A percentile compares a stretch with the other conserved stretches of the same genome.
Evolutionary conservation across 2,113 vertebrate species (phyloP).

Genomic region (Taurulus bubalis): DNA sequence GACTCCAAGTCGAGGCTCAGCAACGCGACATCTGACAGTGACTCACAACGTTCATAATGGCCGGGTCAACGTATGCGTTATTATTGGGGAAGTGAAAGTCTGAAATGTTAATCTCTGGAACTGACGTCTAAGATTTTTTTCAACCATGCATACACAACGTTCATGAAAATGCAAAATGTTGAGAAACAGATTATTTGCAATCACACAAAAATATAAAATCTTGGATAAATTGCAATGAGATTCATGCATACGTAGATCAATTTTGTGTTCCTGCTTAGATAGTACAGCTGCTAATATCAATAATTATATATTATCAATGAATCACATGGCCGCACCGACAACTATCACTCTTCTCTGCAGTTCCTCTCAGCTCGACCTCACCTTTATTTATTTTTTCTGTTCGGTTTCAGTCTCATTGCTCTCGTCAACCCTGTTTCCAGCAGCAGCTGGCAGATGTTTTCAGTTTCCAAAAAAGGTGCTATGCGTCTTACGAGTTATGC

Average conservation of each 20-base stretch:
- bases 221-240: neutral
- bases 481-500: neutral
- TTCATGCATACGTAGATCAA: neutral
- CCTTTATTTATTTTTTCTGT: neutral
- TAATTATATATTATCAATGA: neutral
- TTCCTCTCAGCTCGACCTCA: too few relatives aligned
- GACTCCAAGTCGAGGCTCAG: constrained; percentile 21
- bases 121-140: neutral
- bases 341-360: neutral
- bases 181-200: neutral
- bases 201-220: neutral
- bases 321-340: neutral
- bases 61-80: neutral
- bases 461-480: neutral
- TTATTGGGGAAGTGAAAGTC: neutral
- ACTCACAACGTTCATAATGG: constrained; percentile 12
- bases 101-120: neutral
- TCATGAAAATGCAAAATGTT: neutral
- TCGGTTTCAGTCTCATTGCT: neutral
- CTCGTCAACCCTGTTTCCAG: neutral
- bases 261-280: neutral
- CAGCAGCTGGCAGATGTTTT: neutral
- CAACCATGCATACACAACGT: neutral
- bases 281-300: neutral
- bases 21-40: constrained; percentile 46